Evolutionary conservation across 2,888 invertebrate genomes (phyloP), one percentile per base, ranked within the genome.

Genomic region (Latheticus oryzae): DNA sequence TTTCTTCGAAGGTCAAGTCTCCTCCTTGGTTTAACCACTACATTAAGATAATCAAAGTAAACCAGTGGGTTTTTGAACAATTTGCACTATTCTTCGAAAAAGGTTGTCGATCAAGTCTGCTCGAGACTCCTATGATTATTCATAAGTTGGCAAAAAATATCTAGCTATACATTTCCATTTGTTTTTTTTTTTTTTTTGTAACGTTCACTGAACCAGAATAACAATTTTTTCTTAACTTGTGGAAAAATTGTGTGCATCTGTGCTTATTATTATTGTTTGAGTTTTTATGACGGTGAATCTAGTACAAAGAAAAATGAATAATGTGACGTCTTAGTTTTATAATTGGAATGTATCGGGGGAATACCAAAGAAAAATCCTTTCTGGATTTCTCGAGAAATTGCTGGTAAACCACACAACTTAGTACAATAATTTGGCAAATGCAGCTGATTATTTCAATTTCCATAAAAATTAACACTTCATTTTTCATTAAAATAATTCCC

Each of bases 1-100:
- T 47, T 47, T 47, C 47, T 35, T 33, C 35, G 47, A 33, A 47
- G 47, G 45, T 32, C 45, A 16, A 45, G 5, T 11, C 32, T 33
- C 32, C 45, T 32, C 32, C 45, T 13, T 21, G 15, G 13, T 17
- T 38, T 16, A n/a, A 21, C 23, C 23, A 17, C 23, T 13, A 11
- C 42, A 21, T 16, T 15, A 30, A 30, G 11, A 15, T 15, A 5
- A 4, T 9, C 26, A 11, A 13, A 30, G 30, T 11, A 43, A 26
- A 43, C 30, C 30, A 30, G 28, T 16, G 28, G 19, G 17, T 45
- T 45, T 43, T 43, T 38, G 38, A 21, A 17, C 42, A 21, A 26
- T 11, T 7, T 21, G 19, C 9, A 7, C 24, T 5, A 5, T 13
- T 13, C 2, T 21, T 16, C 15, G 30, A 23, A 32, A 7, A 35